Percentiles rank a stretch among this genome's conserved stretches.
These are phyloP conservation scores for Arnoldichthys spilopterus DNA, from an alignment of 2,797 vertebrate species.

Conservation along the genomic window DNA sequence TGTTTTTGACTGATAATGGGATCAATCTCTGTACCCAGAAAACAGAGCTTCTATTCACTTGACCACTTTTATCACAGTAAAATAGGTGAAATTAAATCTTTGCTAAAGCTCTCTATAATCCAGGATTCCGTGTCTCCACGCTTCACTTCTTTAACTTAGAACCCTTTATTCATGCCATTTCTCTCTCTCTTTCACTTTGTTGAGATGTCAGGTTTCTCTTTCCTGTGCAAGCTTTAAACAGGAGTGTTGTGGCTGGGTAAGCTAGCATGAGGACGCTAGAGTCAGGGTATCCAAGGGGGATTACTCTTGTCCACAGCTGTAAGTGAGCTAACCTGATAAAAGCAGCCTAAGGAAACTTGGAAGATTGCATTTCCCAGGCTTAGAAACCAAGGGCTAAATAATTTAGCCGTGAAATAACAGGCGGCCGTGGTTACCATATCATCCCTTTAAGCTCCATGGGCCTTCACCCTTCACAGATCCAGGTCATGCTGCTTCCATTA, in stretches of 20 bases:
- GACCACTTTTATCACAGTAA: slow-evolving; percentile 41
- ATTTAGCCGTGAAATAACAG: slow-evolving; percentile 48
- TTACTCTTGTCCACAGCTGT: slow-evolving; percentile 24
- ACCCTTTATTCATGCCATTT: slow-evolving; percentile 18
- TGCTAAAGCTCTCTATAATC: slow-evolving; percentile 56
- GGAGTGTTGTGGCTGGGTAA: background rate
- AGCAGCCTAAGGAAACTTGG: slow-evolving; percentile 19
- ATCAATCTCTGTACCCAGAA: slow-evolving; percentile 27
- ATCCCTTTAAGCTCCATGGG: slow-evolving; percentile 35
- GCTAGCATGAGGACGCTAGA: background rate
- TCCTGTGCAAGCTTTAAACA: background rate
- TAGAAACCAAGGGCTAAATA: slow-evolving; percentile 54
- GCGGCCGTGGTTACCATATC: slow-evolving; percentile 26
- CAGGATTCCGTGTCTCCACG: slow-evolving; percentile 39
- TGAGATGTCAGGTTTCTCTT: slow-evolving; percentile 4
- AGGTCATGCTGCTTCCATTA: slow-evolving; percentile 49
- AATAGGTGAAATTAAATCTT: slow-evolving; percentile 53
- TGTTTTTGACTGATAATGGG: slow-evolving; percentile 10
- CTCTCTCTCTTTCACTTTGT: background rate
- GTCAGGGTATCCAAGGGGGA: background rate
- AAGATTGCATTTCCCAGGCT: slow-evolving; percentile 52
- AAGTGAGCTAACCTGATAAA: slow-evolving; percentile 43
- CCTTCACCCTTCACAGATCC: slow-evolving; percentile 30
- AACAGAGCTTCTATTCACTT: slow-evolving; percentile 30
- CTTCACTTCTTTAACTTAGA: slow-evolving; percentile 33